A percentile compares a stretch with the other conserved stretches of the same genome.
Evolutionary conservation across 2,888 invertebrate genomes (phyloP).

Genomic region (Anodontia alba): DNA sequence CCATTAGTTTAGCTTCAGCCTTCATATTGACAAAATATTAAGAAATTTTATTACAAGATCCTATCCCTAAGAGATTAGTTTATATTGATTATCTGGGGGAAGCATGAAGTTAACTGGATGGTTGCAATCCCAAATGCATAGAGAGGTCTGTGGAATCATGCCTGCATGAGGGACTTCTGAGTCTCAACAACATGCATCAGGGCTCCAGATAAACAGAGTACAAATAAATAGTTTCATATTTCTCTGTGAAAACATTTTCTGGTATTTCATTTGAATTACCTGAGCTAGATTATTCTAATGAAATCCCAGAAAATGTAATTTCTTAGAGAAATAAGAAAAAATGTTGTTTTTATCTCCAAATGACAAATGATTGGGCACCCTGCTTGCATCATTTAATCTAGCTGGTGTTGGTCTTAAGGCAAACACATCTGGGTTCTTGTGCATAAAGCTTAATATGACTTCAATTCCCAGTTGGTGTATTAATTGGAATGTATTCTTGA

Average conservation of each 20-base stretch:
- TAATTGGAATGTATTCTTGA: not conserved
- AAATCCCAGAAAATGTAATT: too few relatives aligned
- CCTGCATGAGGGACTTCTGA: constrained; percentile 1
- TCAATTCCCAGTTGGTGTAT: constrained; percentile 4
- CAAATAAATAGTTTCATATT: too few relatives aligned
- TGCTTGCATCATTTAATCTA: constrained; percentile 14
- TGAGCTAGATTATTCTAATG: too few relatives aligned
- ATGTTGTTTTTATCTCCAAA: too few relatives aligned
- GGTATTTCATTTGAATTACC: too few relatives aligned
- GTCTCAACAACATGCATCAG: not conserved
- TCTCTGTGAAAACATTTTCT: too few relatives aligned
- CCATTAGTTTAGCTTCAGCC: not conserved
- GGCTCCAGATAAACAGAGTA: too few relatives aligned
- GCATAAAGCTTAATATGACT: not conserved
- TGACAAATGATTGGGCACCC: not conserved
- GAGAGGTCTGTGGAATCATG: not conserved
- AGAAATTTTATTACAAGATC: constrained; percentile 3
- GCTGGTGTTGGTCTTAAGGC: constrained; percentile 7
- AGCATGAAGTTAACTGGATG: constrained; percentile 6
- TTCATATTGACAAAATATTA: constrained; percentile 21
- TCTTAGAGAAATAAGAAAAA: too few relatives aligned
- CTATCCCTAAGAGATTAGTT: constrained; percentile 9
- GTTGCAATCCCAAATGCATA: not conserved
- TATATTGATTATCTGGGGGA: constrained; percentile 26
- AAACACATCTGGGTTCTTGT: constrained; percentile 6